Evolutionary conservation across 2,888 invertebrate species (phyloP).

Genomic region (Cryptocephalus moraei): DNA sequence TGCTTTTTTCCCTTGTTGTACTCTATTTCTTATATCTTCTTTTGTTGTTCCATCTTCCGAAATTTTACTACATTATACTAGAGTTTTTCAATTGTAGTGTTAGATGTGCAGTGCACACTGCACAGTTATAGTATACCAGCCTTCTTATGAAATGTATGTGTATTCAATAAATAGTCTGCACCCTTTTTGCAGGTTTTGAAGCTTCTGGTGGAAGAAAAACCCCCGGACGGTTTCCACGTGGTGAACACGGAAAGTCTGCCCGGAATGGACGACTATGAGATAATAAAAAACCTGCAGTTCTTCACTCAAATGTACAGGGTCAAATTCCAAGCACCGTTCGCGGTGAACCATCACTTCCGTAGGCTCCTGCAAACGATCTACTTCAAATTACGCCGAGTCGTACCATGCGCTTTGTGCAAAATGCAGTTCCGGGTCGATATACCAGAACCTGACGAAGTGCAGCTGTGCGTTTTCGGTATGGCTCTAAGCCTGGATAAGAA

Average conservation of each 20-base stretch:
- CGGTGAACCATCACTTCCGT: slow-evolving; percentile 42
- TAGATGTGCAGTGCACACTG: too few species aligned
- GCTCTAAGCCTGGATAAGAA: slow-evolving; percentile 64
- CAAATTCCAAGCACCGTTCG: slow-evolving; percentile 44
- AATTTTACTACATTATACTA: too few species aligned
- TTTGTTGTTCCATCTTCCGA: too few species aligned
- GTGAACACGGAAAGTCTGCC: slow-evolving; percentile 70
- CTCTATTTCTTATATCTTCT: too few species aligned
- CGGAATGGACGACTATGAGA: slow-evolving; percentile 56
- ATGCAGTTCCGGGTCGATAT: slow-evolving; percentile 74
- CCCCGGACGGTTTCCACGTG: slow-evolving; percentile 68
- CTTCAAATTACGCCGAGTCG: slow-evolving; percentile 81
- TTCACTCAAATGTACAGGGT: slow-evolving; percentile 74
- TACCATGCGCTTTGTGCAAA: slow-evolving; percentile 77
- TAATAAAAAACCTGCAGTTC: slow-evolving; percentile 66
- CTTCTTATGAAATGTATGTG: too few species aligned
- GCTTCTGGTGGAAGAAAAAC: slow-evolving; percentile 56
- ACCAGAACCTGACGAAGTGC: slow-evolving; percentile 71
- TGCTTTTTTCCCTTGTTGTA: too few species aligned
- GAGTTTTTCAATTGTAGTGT: too few species aligned
- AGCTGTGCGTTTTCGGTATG: slow-evolving; percentile 56
- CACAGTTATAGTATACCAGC: too few species aligned
- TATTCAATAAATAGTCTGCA: too few species aligned
- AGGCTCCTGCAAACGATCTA: slow-evolving; percentile 64
- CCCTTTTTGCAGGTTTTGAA: background rate